A percentile compares a stretch with the other conserved stretches of the same genome.
Conservation (phyloP, 1,140 invertebrate genomes). For the Stratiolaelaps scimitus region DNA sequence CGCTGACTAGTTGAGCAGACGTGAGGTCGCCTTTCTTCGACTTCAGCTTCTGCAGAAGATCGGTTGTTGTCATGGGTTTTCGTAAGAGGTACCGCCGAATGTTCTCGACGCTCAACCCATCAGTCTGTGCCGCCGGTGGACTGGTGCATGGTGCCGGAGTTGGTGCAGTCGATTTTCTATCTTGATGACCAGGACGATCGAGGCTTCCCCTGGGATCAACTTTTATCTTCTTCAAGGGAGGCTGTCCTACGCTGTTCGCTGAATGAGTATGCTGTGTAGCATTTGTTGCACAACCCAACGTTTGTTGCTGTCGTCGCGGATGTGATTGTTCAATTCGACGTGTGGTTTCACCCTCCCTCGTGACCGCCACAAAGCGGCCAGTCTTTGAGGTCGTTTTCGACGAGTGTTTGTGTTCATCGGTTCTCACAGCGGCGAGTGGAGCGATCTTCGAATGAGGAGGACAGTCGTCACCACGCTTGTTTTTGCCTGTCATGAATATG, state of each 20-base stretch:
- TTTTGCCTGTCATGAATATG: conserved; percentile 37
- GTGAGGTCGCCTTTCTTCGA: conserved; percentile 79
- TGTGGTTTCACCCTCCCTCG: too few species aligned
- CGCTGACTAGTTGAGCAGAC: conserved; percentile 73
- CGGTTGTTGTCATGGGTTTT: conserved; percentile 90
- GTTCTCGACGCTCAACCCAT: conserved; percentile 85
- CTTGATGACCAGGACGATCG: too few species aligned
- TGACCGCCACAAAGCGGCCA: too few species aligned
- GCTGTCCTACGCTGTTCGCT: too few species aligned
- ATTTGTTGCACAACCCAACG: too few species aligned
- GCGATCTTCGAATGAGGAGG: conserved; percentile 43
- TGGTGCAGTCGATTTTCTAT: background rate
- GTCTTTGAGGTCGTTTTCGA: too few species aligned
- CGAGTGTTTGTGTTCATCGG: too few species aligned
- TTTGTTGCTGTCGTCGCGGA: too few species aligned
- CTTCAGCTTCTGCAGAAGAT: conserved; percentile 85
- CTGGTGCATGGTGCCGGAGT: conserved; percentile 21
- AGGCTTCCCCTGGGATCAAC: too few species aligned
- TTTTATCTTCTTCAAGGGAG: too few species aligned
- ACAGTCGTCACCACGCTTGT: background rate
- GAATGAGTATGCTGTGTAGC: too few species aligned
- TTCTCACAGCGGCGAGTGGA: conserved; percentile 39
- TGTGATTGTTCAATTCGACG: too few species aligned
- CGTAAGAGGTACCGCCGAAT: conserved; percentile 85
- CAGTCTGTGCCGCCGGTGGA: conserved; percentile 38